A percentile compares a stretch with the other conserved stretches of the same genome.
These are phyloP conservation scores for Chloroceryle aenea DNA, from an alignment of 2,113 vertebrate species.

Conservation along the genomic window DNA sequence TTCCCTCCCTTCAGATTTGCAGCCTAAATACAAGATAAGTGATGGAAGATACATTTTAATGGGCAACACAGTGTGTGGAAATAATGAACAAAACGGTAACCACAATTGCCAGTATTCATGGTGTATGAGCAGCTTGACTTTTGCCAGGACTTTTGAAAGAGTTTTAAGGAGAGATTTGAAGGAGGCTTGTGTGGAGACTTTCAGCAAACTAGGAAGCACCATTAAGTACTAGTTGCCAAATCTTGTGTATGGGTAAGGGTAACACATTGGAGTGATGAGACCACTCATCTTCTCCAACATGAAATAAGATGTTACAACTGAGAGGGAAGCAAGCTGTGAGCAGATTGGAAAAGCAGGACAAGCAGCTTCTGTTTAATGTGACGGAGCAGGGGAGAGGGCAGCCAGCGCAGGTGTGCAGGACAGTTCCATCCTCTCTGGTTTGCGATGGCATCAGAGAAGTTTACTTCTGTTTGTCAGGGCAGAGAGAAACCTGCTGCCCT, in stretches of 20 bases:
- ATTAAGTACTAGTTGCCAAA: not conserved
- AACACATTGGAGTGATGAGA: not conserved
- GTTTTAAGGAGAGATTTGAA: not conserved
- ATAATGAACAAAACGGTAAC: not conserved
- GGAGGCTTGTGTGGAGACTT: not conserved
- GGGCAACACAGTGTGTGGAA: not conserved
- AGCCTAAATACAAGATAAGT: not conserved
- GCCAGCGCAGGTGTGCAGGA: fast-evolving
- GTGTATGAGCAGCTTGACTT: not conserved
- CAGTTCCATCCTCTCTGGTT: not conserved
- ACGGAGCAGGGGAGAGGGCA: fast-evolving
- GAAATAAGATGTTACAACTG: not conserved
- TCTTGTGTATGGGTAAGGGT: fast-evolving
- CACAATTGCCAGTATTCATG: not conserved
- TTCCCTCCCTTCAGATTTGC: not conserved
- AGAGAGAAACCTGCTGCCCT: not conserved
- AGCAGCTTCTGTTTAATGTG: not conserved
- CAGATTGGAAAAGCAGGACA: not conserved
- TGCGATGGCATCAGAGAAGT: not conserved
- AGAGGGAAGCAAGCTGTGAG: not conserved
- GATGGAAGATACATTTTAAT: not conserved
- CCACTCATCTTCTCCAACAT: not conserved
- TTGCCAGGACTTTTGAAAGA: not conserved
- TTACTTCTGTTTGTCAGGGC: not conserved
- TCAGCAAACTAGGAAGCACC: not conserved